These are phyloP conservation scores for Leucoraja ocellata DNA, from an alignment of 2,797 vertebrate genomes.

Conservation along the genomic window DNA sequence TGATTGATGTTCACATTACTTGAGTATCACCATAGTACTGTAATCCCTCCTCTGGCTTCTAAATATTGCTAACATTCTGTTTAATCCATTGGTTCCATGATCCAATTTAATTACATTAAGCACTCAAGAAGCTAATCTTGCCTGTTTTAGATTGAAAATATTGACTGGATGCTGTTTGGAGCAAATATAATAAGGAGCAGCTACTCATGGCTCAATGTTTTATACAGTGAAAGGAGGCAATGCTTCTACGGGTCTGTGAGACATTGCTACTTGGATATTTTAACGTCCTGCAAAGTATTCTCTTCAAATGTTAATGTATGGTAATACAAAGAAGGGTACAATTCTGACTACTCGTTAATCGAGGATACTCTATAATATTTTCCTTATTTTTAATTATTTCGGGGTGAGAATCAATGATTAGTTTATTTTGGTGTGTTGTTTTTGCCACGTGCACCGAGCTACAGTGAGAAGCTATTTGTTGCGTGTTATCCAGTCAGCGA, in stretches of 20 bases:
- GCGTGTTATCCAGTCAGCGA: too few relatives aligned
- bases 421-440: not conserved
- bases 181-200: too few relatives aligned
- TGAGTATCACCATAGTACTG: not conserved
- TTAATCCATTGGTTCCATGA: too few relatives aligned
- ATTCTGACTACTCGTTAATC: conserved; percentile 16
- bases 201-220: not conserved
- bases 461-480: too few relatives aligned
- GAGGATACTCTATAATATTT: not conserved
- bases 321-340: not conserved
- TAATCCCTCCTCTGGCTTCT: not conserved
- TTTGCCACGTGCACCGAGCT: too few relatives aligned
- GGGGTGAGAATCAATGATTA: not conserved
- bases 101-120: too few relatives aligned
- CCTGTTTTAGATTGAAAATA: too few relatives aligned
- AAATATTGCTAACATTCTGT: too few relatives aligned
- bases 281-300: not conserved
- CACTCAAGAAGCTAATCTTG: too few relatives aligned
- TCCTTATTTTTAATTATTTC: not conserved
- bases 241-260: not conserved
- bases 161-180: too few relatives aligned
- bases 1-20: not conserved
- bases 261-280: not conserved
- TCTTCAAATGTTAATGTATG: not conserved
- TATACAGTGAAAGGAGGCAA: not conserved